These are phyloP conservation scores for Beaufortia kweichowensis DNA, from an alignment of 2,113 vertebrate species.

Conservation along the genomic window DNA sequence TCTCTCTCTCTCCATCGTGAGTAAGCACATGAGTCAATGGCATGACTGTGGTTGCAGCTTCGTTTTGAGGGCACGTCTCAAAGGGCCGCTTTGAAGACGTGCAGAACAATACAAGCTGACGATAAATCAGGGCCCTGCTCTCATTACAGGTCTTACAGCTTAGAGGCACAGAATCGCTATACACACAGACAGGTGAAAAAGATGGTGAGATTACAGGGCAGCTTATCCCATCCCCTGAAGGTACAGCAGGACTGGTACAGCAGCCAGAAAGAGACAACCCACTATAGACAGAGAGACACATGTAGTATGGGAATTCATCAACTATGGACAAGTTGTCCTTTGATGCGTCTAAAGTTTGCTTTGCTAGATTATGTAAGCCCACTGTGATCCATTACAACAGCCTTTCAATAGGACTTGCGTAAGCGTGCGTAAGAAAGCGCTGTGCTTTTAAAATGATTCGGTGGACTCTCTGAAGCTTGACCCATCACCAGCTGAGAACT, in stretches of 20 bases:
- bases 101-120: slow-evolving; percentile 49
- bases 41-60: slow-evolving; percentile 37
- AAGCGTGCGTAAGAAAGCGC: slow-evolving; percentile 5
- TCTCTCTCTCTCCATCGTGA: slow-evolving; percentile 21
- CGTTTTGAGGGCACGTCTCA: slow-evolving; percentile 46
- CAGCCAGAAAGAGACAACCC: slow-evolving; percentile 15
- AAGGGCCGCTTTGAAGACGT: slow-evolving; percentile 54
- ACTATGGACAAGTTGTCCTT: slow-evolving; percentile 16
- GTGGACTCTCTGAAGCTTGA: slow-evolving; percentile 9
- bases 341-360: slow-evolving; percentile 41
- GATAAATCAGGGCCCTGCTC: slow-evolving; percentile 52
- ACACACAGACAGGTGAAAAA: slow-evolving; percentile 15
- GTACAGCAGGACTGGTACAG: slow-evolving; percentile 7
- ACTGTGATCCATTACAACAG: slow-evolving; percentile 28
- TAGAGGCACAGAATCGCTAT: slow-evolving; percentile 30
- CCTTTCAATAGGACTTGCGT: slow-evolving; percentile 7
- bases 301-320: slow-evolving; percentile 16
- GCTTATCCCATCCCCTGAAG: slow-evolving; percentile 23
- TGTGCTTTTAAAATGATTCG: slow-evolving; percentile 3
- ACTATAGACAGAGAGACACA: slow-evolving; percentile 39
- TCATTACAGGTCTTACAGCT: slow-evolving; percentile 41
- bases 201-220: slow-evolving; percentile 14
- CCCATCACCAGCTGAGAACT: slow-evolving; percentile 30
- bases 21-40: slow-evolving; percentile 52
- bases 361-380: neutral